Conservation (phyloP, 2,797 vertebrate genomes). For the Lepilemur ruficaudatus region DNA sequence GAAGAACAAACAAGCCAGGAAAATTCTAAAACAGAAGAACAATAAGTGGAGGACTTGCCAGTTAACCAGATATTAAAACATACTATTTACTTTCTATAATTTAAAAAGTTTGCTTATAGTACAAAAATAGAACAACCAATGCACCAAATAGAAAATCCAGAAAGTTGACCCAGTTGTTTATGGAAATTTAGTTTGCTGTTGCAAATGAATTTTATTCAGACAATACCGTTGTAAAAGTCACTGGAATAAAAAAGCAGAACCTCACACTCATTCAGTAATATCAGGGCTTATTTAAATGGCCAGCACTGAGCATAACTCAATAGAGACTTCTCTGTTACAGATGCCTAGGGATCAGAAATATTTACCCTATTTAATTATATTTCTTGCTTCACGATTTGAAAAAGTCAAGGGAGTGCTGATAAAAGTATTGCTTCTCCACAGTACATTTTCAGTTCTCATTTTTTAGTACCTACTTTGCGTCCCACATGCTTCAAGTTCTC, state of each 20-base stretch:
- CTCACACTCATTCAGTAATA: background rate
- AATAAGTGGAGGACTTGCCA: background rate
- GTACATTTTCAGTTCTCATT: background rate
- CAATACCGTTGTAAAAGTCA: background rate
- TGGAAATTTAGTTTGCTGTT: background rate
- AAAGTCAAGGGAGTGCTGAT: background rate
- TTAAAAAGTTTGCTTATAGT: background rate
- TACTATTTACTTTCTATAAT: background rate
- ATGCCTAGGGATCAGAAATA: background rate
- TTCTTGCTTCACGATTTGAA: conserved; percentile 21
- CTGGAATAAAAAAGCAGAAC: background rate
- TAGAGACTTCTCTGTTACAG: background rate
- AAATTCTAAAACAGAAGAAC: background rate
- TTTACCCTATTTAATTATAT: background rate
- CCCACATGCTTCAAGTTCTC: background rate
- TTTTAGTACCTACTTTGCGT: background rate
- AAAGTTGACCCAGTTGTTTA: background rate
- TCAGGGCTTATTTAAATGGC: background rate
- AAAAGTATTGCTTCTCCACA: background rate
- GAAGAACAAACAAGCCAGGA: background rate
- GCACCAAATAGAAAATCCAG: background rate
- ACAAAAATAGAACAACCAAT: background rate
- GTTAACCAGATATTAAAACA: background rate
- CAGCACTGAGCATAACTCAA: background rate
- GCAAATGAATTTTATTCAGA: background rate